These are phyloP conservation scores for Pygoscelis antarcticus DNA, from an alignment of 2,113 vertebrate species.

Conservation along the genomic window DNA sequence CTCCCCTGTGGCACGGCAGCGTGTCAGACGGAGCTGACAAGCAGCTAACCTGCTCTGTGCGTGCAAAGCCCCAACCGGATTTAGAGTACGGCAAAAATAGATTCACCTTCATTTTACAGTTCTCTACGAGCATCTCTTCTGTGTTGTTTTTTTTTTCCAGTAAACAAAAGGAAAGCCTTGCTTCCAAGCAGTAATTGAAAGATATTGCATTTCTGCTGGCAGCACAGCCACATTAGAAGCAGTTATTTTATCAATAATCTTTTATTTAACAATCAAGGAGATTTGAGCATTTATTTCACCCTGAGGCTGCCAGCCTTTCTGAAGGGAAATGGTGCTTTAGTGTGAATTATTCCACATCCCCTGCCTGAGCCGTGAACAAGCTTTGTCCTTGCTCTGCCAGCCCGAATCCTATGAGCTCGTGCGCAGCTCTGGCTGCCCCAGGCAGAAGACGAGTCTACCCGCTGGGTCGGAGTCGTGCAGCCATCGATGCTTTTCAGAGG, in stretches of 20 bases:
- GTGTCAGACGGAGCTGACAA: background rate
- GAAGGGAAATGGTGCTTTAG: background rate
- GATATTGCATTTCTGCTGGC: background rate
- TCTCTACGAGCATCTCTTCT: background rate
- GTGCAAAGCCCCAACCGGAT: background rate
- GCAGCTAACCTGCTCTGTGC: background rate
- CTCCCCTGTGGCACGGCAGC: accelerated
- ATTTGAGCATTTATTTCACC: slow-evolving; percentile 52
- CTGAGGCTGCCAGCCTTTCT: slow-evolving; percentile 23
- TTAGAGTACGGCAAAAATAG: background rate
- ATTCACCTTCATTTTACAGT: background rate
- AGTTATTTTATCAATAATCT: slow-evolving; percentile 57
- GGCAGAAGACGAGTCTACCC: accelerated
- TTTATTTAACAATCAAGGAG: slow-evolving; percentile 66
- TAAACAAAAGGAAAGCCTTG: background rate
- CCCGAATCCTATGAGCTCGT: background rate
- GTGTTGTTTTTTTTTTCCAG: slow-evolving; percentile 5
- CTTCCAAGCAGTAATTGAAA: slow-evolving; percentile 34
- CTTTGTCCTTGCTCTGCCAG: background rate
- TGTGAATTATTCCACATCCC: slow-evolving; percentile 3
- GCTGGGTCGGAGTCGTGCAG: accelerated
- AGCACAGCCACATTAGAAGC: slow-evolving; percentile 44
- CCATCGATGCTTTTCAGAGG: accelerated
- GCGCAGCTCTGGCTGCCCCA: background rate
- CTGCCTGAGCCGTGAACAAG: background rate